Percentiles rank a stretch among this genome's conserved stretches.
Evolutionary conservation across 2,113 vertebrate genomes (phyloP).

Genomic region (Hassar affinis): DNA sequence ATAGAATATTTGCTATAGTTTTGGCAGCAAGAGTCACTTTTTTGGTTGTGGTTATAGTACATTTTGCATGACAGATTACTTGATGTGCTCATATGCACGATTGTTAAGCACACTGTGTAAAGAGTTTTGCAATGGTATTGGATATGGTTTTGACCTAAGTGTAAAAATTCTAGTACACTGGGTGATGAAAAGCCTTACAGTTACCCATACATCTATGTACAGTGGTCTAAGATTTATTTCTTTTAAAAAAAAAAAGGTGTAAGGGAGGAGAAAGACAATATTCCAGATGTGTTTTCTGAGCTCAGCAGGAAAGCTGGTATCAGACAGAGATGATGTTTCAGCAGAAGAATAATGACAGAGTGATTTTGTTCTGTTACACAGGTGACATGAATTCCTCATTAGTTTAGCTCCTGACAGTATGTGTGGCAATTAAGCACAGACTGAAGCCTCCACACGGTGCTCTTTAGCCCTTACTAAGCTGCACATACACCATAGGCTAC

Average conservation of each 20-base stretch:
- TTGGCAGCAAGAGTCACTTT: too few relatives aligned
- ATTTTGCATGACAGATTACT: too few relatives aligned
- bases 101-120: too few relatives aligned
- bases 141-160: too few relatives aligned
- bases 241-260: background rate
- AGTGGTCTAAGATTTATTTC: background rate
- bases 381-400: constrained; percentile 22
- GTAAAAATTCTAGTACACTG: background rate
- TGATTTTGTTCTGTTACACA: constrained; percentile 36
- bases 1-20: too few relatives aligned
- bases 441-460: constrained; percentile 29
- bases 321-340: constrained; percentile 5
- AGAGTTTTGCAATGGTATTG: too few relatives aligned
- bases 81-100: too few relatives aligned
- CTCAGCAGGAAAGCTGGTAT: background rate
- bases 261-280: background rate
- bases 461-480: constrained; percentile 35
- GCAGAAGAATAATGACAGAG: constrained; percentile 22
- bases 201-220: background rate
- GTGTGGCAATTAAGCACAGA: constrained; percentile 48
- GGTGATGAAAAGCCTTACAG: background rate
- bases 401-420: constrained; percentile 40
- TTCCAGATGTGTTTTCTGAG: background rate
- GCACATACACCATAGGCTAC: constrained; percentile 26
- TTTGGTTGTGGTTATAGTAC: too few relatives aligned